A percentile compares a stretch with the other conserved stretches of the same genome.
Conservation (phyloP, 2,113 vertebrate genomes). For the Psilopsiagon aurifrons region DNA sequence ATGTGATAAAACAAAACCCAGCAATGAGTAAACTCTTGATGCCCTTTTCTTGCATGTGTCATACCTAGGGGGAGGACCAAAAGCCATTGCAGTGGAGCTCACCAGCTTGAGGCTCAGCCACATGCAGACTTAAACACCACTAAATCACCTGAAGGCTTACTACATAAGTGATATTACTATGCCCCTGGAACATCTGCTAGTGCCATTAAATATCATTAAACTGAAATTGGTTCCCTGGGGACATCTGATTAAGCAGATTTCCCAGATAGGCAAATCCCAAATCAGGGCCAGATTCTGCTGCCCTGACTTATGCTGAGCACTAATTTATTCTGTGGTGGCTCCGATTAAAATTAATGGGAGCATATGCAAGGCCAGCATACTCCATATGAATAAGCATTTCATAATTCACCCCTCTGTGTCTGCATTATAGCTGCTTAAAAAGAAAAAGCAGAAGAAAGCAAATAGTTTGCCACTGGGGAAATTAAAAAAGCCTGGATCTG, state of each 20-base stretch:
- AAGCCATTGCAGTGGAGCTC: background rate
- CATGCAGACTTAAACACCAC: background rate
- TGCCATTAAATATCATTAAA: conserved; percentile 36
- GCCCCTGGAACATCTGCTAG: conserved; percentile 41
- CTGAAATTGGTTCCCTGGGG: background rate
- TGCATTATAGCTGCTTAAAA: background rate
- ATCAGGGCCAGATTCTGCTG: conserved; percentile 4
- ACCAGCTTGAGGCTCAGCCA: background rate
- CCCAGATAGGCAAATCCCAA: conserved; percentile 7
- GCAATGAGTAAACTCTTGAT: background rate
- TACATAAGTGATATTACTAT: background rate
- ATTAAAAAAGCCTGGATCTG: background rate
- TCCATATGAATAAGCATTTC: background rate
- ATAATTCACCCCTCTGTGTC: background rate
- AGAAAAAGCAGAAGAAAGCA: background rate
- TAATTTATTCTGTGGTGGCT: background rate
- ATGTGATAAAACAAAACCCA: background rate
- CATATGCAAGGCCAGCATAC: background rate
- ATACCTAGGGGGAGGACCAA: background rate
- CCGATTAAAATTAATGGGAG: background rate
- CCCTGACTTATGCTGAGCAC: background rate
- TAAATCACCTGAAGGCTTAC: conserved; percentile 18
- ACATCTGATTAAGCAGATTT: conserved; percentile 30
- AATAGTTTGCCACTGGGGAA: background rate
- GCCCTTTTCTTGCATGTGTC: background rate